A percentile compares a stretch with the other conserved stretches of the same genome.
phyloP scores from a whole-genome alignment of 2,797 vertebrate species.

The Liasis olivaceus region DNA sequence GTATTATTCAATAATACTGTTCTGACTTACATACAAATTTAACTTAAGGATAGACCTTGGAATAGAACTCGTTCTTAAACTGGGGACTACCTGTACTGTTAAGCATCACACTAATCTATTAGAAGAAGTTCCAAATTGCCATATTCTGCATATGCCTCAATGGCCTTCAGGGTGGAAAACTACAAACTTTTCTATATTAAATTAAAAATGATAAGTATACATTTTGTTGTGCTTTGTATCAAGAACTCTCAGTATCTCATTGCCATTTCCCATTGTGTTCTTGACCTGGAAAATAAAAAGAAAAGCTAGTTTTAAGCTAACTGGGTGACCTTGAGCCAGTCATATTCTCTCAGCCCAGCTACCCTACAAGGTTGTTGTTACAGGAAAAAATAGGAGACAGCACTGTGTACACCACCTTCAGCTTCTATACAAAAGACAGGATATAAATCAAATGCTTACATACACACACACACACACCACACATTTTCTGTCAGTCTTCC shows the following conservation, averaged over 20 bases:
- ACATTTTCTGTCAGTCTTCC: not conserved
- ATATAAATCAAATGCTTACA: too few species aligned
- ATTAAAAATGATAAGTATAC: not conserved
- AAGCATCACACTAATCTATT: not conserved
- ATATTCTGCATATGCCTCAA: not conserved
- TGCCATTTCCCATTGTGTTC: not conserved
- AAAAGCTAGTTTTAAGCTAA: not conserved
- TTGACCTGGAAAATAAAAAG: not conserved
- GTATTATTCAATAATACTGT: too few species aligned
- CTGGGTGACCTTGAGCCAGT: not conserved
- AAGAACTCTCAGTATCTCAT: not conserved
- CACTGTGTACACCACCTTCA: not conserved
- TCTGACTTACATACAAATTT: too few species aligned
- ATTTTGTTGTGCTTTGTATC: not conserved
- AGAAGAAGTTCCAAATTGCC: not conserved
- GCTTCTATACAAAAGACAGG: too few species aligned
- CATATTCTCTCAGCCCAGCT: not conserved
- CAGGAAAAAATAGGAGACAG: not conserved
- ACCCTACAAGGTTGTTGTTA: not conserved
- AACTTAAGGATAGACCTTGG: too few species aligned
- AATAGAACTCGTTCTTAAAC: too few species aligned
- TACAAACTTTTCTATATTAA: not conserved
- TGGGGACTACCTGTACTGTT: too few species aligned
- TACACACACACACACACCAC: too few species aligned
- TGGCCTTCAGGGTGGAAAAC: not conserved